Evolutionary conservation across 1,140 invertebrate genomes (phyloP).

Genomic region (Ephestia elutella): DNA sequence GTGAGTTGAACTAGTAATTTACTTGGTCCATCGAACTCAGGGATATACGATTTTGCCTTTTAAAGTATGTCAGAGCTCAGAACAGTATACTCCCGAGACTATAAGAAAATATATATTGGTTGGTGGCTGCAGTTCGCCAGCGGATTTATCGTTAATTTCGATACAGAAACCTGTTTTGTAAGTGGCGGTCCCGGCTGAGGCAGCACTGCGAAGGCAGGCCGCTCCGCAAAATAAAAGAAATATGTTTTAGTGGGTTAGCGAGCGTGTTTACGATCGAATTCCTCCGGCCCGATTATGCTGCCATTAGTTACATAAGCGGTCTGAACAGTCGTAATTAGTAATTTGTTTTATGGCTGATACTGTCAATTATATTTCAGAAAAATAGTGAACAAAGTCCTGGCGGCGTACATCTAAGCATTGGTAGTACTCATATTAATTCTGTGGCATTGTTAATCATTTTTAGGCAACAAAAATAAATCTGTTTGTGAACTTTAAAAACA

Average conservation of each 20-base stretch:
- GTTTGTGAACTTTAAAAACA: no score
- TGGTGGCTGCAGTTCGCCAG: conserved; percentile 24
- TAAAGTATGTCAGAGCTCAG: no score
- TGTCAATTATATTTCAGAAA: conserved; percentile 20
- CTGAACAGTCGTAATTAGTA: conserved; percentile 47
- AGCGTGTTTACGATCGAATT: conserved; percentile 68
- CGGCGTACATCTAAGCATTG: no score
- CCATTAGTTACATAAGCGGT: conserved; percentile 65
- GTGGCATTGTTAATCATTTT: no score
- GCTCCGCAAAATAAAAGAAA: conserved; percentile 69
- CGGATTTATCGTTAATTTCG: conserved; percentile 64
- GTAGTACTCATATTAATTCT: no score
- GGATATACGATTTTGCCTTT: no score
- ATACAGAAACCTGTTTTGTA: conserved; percentile 62
- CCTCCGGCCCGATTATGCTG: conserved; percentile 52
- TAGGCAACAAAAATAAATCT: no score
- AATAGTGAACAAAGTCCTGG: no score
- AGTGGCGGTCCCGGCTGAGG: conserved; percentile 28
- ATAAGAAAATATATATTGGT: conserved; percentile 11
- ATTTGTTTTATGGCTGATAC: conserved; percentile 41
- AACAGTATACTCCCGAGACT: conserved; percentile 7
- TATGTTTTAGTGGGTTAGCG: conserved; percentile 73
- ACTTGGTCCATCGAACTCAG: no score
- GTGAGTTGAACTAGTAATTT: no score
- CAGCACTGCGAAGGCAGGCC: conserved; percentile 32